These are phyloP conservation scores for Phenganax subtilis DNA, from an alignment of 92 coral and sea anemone species.

Conservation along the genomic window DNA sequence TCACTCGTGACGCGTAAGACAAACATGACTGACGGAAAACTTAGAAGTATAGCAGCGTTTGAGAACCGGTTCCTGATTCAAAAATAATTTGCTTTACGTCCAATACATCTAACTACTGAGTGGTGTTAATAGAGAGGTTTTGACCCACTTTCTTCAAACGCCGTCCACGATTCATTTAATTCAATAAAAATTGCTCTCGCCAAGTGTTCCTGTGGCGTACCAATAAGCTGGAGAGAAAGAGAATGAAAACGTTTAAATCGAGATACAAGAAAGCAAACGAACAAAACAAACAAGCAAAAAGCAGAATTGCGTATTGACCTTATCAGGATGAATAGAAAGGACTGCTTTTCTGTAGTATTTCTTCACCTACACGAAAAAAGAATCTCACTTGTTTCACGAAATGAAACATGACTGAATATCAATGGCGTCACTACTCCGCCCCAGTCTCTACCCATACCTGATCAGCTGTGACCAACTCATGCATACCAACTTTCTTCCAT, in stretches of 20 bases:
- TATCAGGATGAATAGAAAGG: constrained; percentile 88
- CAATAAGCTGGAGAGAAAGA: constrained; percentile 56
- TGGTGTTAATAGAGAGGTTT: constrained; percentile 64
- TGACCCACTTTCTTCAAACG: constrained; percentile 86
- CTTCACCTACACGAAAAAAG: constrained; percentile 59
- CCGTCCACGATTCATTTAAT: constrained; percentile 91
- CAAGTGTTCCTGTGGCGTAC: constrained; percentile 74
- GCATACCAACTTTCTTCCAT: constrained; percentile 93
- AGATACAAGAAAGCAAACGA: neutral
- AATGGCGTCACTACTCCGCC: neutral
- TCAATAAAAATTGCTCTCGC: constrained; percentile 96
- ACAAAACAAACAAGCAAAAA: neutral
- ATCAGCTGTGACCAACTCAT: constrained; percentile 83
- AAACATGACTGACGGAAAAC: too few relatives aligned
- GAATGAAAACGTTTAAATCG: constrained; percentile 7
- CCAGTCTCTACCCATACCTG: constrained; percentile 47
- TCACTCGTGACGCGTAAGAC: too few relatives aligned
- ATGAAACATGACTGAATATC: neutral
- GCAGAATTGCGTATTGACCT: constrained; percentile 49
- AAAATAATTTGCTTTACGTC: neutral
- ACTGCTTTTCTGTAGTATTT: constrained; percentile 82
- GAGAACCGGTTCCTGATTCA: too few relatives aligned
- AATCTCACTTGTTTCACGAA: neutral
- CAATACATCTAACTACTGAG: neutral
- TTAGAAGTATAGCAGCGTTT: too few relatives aligned